Conservation (phyloP, 1,140 invertebrate species). For the Papilio helenus region DNA sequence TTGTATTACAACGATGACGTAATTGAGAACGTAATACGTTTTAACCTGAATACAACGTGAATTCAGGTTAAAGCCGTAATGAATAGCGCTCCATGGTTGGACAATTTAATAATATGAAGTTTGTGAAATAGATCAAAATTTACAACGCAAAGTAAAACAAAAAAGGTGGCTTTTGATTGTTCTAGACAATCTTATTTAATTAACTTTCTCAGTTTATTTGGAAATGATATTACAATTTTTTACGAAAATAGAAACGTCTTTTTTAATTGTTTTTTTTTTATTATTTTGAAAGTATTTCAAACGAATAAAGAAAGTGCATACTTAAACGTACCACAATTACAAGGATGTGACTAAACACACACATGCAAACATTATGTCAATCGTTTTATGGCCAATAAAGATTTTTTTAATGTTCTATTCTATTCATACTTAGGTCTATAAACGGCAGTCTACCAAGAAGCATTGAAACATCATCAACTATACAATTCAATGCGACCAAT, state of each 20-base stretch:
- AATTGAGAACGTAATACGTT: neutral
- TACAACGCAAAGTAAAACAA: neutral
- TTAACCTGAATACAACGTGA: neutral
- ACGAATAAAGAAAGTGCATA: no score
- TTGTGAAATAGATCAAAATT: neutral
- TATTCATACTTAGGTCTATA: constrained; percentile 57
- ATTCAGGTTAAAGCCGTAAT: constrained; percentile 16
- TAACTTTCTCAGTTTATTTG: no score
- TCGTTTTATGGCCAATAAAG: no score
- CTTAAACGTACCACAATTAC: no score
- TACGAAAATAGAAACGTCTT: no score
- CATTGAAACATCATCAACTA: constrained; percentile 72
- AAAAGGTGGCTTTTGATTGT: no score
- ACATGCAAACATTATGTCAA: no score
- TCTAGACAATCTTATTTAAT: no score
- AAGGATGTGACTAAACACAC: no score
- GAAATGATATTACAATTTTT: no score
- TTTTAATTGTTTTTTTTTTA: no score
- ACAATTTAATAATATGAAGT: neutral
- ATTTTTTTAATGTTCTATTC: neutral
- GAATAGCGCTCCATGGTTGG: neutral
- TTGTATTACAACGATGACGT: neutral
- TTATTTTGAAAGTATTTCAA: no score
- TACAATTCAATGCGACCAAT: constrained; percentile 82
- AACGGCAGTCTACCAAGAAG: constrained; percentile 75